Base-by-base conservation (phyloP, 2,888 invertebrate genomes). In the Diaprepes abbreviatus region DNA sequence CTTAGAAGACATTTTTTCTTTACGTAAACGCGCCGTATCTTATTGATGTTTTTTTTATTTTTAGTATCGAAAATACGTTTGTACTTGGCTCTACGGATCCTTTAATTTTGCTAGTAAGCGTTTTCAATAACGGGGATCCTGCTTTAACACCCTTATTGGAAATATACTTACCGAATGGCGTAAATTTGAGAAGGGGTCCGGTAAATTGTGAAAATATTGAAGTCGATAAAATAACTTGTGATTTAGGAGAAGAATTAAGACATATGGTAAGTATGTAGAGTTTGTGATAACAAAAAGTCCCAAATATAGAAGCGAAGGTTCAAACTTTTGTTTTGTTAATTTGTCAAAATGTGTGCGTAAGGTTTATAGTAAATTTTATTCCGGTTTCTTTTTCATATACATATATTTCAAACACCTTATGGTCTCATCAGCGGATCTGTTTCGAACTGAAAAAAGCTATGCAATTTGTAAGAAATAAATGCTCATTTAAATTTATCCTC, bases 111-210 rank as follows among this genome's bases (percentile, higher is more conserved):
- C 67, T 75, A 16, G 75, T 81, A n/a, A 74, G 59, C 6, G 77
- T 87, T 1, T 77, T 73, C 2, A 87, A 87, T 73, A 72, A 70
- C 0, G 86, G 85, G 0, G 87, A 87, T 75, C 83, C 85, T 0
- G 87, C 87, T 2, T 87, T 86, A 74, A 78, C 85, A 45, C 84
- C 86, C 0, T 83, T 86, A 75, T 74, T 87, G 19, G 80, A 83
- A 59, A 80, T 88, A 1, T 82, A 82, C 9, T 82, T 87, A 31
- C 85, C 87, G 1, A 80, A 83, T 65, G 64, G 66, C 3, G 74
- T 82, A 0, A 72, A 67, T 40, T 78, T 81, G 55, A 73, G 76
- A 40, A 24, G 10, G 10, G 38, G 35, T 2, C 12, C 36, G 7
- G 35, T 28, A 1, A 45, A 65, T 54, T 70, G 70, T 35, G 54